Evolutionary conservation across 2,113 vertebrate species (phyloP), one percentile per base, ranked within the genome.

Genomic region (Notiomystis cincta): DNA sequence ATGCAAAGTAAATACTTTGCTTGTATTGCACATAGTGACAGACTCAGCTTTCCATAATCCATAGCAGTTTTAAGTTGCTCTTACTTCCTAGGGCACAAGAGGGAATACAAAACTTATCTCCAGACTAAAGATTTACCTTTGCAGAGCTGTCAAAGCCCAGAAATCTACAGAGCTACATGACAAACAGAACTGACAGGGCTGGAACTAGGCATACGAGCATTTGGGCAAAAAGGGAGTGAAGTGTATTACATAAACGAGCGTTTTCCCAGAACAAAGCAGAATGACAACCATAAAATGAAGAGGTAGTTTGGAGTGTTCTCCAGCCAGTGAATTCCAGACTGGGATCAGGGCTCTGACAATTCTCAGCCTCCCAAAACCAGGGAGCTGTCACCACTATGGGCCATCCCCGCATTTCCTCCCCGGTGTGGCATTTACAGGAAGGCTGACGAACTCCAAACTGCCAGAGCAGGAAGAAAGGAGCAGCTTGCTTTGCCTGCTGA

Each of bases 151-250:
- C 73, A 84, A 47, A 56, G 5, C 8, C 51, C 42, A 66, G 47
- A 65, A 87, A 85, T 54, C 38, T 71, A 58, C 8, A 66, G 3
- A 75, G 30, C 23, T 65, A 45, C 10, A 33, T 3, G 22, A 76
- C 40, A 90, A 56, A 81, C 21, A 81, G 64, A 94, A 76, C 37
- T 60, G 73, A 57, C 33, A 90, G n/a, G 67, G 76, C 57, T 82
- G 66, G 37, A 65, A 72, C n/a, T 21, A 37, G 9, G 20, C n/a
- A 61, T 20, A 45, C 0, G 0, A 92, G 22, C 15, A 53, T 0
- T 5, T 45, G 45, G 35, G 61, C 58, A 47, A 86, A 67, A 76
- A 78, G 16, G 31, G 65, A 83, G 67, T 10, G 7, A 76, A 78
- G 35, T 30, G 1, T 31, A 60, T 40, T 44, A 77, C 38, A 77